Conservation (phyloP, 1,140 invertebrate species). For the Cherax quadricarinatus region DNA sequence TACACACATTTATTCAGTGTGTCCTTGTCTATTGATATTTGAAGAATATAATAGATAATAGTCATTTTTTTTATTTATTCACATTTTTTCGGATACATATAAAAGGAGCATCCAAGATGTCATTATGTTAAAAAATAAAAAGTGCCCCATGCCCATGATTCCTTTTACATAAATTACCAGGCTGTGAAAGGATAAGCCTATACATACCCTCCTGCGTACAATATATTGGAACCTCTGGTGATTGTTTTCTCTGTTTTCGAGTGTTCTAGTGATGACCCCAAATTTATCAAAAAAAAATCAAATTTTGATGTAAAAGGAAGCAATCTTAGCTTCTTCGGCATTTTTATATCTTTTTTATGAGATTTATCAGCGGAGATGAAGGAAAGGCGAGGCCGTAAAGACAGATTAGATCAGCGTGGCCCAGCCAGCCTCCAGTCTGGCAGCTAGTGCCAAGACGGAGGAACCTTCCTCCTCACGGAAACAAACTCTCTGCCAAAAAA, state of each 20-base stretch:
- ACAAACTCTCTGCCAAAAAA: neutral
- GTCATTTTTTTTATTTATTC: no score
- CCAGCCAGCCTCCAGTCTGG: neutral
- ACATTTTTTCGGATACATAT: no score
- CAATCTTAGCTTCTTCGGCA: constrained; percentile 28
- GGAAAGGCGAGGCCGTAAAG: constrained; percentile 37
- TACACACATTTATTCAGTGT: no score
- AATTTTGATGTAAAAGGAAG: constrained; percentile 36
- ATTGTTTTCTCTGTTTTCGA: neutral
- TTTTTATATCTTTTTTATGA: constrained; percentile 51
- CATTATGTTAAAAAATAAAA: no score
- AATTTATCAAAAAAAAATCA: constrained; percentile 25
- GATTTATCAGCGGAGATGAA: constrained; percentile 37
- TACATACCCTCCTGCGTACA: neutral
- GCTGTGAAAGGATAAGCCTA: no score
- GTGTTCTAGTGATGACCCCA: constrained; percentile 13
- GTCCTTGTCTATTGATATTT: no score
- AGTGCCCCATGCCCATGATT: no score
- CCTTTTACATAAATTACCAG: no score
- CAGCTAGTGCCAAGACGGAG: neutral
- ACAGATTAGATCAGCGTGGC: constrained; percentile 47
- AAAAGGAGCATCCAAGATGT: no score
- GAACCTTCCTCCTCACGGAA: neutral
- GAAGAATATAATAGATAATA: no score
- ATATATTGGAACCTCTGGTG: neutral